Base-by-base conservation (phyloP, 1,140 invertebrate genomes). In the Pogonus chalceus region DNA sequence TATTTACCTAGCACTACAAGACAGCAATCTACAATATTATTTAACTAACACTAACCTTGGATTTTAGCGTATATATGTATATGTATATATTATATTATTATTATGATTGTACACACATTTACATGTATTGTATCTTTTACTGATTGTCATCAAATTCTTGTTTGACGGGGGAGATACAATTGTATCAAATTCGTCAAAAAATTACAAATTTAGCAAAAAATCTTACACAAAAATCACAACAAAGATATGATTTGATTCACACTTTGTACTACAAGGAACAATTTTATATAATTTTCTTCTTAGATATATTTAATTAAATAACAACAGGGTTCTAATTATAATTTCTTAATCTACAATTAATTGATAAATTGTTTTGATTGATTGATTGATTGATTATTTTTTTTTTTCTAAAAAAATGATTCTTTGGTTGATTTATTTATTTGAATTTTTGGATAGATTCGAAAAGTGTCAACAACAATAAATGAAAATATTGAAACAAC, bases 171-270 rank as follows among this genome's bases (percentile, higher is more conserved):
- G 37, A n/a, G 37, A 31, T 43, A 43, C 37, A 12, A 43, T 10
- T 10, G 4, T 31, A 31, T 31, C 7, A 4, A 18, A 7, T 16
- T 43, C 37, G 37, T 43, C 37, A 43, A 43, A 43, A 43, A 43
- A 43, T 10, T 43, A 43, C 7, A 12, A 12, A 16, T 43, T 14
- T 43, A 43, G 37, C 37, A 43, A 43, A 43, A 43, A 43, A 43
- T 18, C 37, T 43, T 43, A 43, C 37, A 16, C 18, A 43, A 43
- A 43, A 43, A 12, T 43, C 18, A 18, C 37, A 43, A 43, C 37
- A 18, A 43, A 43, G 37, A 43, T 43, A 43, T 43, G 37, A 43
- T 43, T 43, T 43, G 37, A 43, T 43, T 43, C 37, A 43, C 37
- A 18, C 37, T 43, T 43, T 43, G 37, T 43, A 43, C 37, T 43